A percentile compares a stretch with the other conserved stretches of the same genome.
Conservation (phyloP, 2,113 vertebrate species). For the Pogona vitticeps region DNA sequence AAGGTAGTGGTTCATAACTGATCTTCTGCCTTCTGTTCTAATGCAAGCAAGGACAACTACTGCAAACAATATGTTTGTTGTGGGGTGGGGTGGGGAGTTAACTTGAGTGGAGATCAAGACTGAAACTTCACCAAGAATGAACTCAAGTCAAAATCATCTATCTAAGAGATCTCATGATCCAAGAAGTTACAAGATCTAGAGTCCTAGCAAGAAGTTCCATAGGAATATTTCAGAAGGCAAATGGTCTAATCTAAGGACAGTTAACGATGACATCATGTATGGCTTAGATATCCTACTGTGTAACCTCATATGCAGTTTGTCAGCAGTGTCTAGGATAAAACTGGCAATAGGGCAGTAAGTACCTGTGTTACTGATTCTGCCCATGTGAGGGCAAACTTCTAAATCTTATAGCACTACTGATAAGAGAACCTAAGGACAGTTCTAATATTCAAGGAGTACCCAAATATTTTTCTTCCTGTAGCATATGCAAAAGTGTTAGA, state of each 20-base stretch:
- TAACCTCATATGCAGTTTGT: neutral
- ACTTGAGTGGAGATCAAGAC: too few species aligned
- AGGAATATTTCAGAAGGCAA: neutral
- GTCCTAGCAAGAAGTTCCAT: neutral
- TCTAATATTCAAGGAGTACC: neutral
- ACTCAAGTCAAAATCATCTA: neutral
- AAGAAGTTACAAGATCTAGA: neutral
- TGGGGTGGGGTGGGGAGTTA: too few species aligned
- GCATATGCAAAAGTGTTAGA: constrained; percentile 21
- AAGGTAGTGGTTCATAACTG: neutral
- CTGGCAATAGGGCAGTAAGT: neutral
- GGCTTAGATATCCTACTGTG: neutral
- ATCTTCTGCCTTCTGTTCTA: constrained; percentile 5
- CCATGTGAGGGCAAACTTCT: neutral
- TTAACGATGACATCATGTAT: neutral
- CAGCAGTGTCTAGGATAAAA: neutral
- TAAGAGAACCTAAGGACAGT: neutral
- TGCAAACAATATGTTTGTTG: neutral
- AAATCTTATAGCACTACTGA: neutral
- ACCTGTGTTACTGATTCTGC: neutral
- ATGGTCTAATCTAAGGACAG: neutral
- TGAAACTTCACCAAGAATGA: neutral
- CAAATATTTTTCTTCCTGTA: constrained; percentile 25
- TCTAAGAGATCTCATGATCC: neutral
- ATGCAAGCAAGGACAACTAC: neutral